Conservation (phyloP, 2,113 vertebrate species). For the Malurus cyaneus region DNA sequence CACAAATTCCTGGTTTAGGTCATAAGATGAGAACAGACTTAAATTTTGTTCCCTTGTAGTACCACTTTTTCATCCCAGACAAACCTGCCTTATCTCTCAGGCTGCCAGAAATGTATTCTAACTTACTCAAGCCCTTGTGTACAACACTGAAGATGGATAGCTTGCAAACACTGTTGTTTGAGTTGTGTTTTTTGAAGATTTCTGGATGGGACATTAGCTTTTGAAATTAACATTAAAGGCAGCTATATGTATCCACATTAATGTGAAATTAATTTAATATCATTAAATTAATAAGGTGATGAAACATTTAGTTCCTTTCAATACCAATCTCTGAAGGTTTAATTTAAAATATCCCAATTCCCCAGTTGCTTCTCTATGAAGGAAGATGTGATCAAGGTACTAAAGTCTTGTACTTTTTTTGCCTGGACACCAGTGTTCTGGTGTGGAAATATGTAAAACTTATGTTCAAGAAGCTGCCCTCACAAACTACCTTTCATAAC, state of each 20-base stretch:
- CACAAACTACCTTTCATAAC: slow-evolving; percentile 60
- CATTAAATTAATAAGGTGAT: slow-evolving; percentile 54
- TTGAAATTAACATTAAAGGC: slow-evolving; percentile 64
- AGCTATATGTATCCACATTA: slow-evolving; percentile 60
- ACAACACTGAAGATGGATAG: not conserved
- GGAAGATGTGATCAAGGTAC: slow-evolving; percentile 43
- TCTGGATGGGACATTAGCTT: slow-evolving; percentile 14
- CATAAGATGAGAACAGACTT: not conserved
- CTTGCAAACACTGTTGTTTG: slow-evolving; percentile 20
- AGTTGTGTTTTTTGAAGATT: not conserved
- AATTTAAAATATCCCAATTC: not conserved
- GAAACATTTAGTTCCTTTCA: slow-evolving; percentile 37
- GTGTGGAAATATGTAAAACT: slow-evolving; percentile 59
- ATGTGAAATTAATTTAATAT: slow-evolving; percentile 65
- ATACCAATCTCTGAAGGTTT: not conserved
- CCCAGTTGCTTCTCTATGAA: slow-evolving; percentile 22
- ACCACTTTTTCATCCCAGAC: not conserved
- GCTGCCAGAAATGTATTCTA: not conserved
- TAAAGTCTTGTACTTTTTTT: slow-evolving; percentile 52
- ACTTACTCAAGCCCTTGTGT: not conserved
- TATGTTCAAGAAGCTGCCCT: slow-evolving; percentile 30
- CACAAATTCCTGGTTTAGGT: not conserved
- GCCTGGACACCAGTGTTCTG: slow-evolving; percentile 30
- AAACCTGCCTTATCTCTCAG: not conserved
- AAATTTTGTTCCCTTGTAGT: not conserved